These are phyloP conservation scores for Volucella zonaria DNA, from an alignment of 2,888 invertebrate species.

Conservation along the genomic window DNA sequence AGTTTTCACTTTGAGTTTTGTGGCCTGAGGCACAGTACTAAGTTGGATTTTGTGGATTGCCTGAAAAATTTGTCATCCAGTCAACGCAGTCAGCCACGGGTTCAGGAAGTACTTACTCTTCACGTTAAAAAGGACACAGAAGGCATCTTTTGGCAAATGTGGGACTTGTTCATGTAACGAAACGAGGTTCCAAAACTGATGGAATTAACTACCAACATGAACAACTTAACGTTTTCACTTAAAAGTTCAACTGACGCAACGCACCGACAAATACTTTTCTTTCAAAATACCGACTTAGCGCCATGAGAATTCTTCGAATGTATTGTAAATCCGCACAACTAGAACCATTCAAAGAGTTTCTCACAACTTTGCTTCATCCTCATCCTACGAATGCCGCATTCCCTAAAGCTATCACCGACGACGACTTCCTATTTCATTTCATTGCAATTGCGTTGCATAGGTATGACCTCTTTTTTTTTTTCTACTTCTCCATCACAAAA, in stretches of 20 bases:
- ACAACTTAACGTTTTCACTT: too few species aligned
- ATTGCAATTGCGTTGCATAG: slow-evolving; percentile 62
- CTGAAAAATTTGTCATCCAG: slow-evolving; percentile 70
- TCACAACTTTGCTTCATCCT: slow-evolving; percentile 18
- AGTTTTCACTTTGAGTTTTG: slow-evolving; percentile 54
- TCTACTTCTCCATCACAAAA: slow-evolving; percentile 37
- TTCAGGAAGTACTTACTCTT: slow-evolving; percentile 68
- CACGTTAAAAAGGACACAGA: not conserved
- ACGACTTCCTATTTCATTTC: slow-evolving; percentile 70
- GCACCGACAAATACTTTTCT: too few species aligned
- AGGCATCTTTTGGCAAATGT: not conserved
- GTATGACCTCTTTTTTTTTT: slow-evolving; percentile 56
- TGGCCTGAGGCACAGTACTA: slow-evolving; percentile 28
- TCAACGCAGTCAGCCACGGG: slow-evolving; percentile 15
- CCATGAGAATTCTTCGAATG: too few species aligned
- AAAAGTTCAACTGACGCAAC: too few species aligned
- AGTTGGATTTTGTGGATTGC: slow-evolving; percentile 72
- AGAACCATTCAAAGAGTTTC: too few species aligned
- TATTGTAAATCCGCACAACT: too few species aligned
- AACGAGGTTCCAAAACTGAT: too few species aligned
- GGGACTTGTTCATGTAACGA: not conserved
- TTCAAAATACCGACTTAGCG: too few species aligned
- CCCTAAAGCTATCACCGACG: slow-evolving; percentile 50
- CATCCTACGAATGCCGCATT: slow-evolving; percentile 56
- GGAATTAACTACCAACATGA: too few species aligned